Evolutionary conservation across 2,113 vertebrate species (phyloP), one percentile per base, ranked within the genome.

Genomic region (Sinocyclocheilus grahami): DNA sequence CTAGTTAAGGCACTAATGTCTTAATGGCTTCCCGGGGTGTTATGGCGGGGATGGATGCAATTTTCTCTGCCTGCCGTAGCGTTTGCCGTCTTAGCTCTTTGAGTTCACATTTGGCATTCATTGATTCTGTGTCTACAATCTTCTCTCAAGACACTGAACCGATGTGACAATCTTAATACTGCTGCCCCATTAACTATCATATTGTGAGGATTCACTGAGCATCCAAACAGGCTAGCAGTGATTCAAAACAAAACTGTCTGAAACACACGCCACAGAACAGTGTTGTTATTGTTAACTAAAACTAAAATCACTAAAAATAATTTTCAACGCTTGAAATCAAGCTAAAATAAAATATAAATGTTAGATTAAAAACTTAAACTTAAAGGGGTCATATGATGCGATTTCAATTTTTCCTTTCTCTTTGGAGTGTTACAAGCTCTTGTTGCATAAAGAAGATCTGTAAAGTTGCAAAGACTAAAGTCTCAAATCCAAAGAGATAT

Each of bases 21-120:
- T 91, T 92, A 93, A 93, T 91, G 92, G 92, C 88, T 67, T 77
- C 78, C 90, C 65, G 91, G 89, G 89, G 91, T 90, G 71, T 46
- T 16, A 86, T 3, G 30, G 87, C 83, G 88, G 81, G 86, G 87
- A 89, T 85, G 72, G 80, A 91, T 88, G 88, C 87, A 89, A 92
- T 93, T 92, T 90, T 90, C 92, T 89, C 62, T 42, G 42, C 85
- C 87, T 60, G 83, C 79, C 74, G 48, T 48, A 46, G 33, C 51
- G 24, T 16, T 77, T 74, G 48, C 63, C 18, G 33, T 46, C 48
- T 75, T 33, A 48, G 69, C 67, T 80, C 27, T 42, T 39, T 39
- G 48, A 27, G 2, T 78, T 71, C 72, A 63, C 22, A 67, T 78
- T 60, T 76, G 85, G 83, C 85, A 78, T 74, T 83, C 86, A 90